Conservation (phyloP, 2,113 vertebrate species). For the Riparia riparia region DNA sequence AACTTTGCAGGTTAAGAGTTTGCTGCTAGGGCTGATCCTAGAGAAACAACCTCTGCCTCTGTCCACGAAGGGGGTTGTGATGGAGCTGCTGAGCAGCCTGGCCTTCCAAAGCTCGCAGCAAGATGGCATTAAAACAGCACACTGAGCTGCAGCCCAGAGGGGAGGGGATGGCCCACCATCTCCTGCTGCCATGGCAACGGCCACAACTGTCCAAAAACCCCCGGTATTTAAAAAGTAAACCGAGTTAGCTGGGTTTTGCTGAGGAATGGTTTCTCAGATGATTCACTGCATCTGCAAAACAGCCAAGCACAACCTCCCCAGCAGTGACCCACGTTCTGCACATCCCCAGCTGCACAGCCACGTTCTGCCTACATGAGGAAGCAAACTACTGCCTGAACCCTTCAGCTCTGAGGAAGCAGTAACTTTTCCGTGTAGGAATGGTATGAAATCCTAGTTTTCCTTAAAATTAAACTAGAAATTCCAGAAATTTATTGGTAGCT, state of each 20-base stretch:
- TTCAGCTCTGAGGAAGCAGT: not conserved
- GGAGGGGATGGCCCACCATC: not conserved
- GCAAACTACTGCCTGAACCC: not conserved
- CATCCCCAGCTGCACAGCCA: not conserved
- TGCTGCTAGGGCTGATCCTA: not conserved
- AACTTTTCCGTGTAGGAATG: not conserved
- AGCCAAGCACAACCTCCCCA: not conserved
- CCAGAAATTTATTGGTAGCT: not conserved
- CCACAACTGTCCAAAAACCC: not conserved
- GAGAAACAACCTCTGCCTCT: not conserved
- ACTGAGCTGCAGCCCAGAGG: not conserved
- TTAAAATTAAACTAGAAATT: not conserved
- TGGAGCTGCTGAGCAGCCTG: not conserved
- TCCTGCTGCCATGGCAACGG: not conserved
- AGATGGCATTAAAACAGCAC: slow-evolving; percentile 18
- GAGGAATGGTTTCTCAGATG: not conserved
- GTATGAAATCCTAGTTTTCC: not conserved
- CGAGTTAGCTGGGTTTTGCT: not conserved
- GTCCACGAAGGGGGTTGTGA: too few relatives aligned
- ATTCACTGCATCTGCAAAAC: not conserved
- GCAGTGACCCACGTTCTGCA: not conserved
- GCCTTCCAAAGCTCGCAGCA: slow-evolving; percentile 43
- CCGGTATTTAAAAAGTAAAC: not conserved
- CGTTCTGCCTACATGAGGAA: not conserved
- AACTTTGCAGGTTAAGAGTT: not conserved